Conservation (phyloP, 2,113 vertebrate genomes). For the Periophthalmus modestus region DNA sequence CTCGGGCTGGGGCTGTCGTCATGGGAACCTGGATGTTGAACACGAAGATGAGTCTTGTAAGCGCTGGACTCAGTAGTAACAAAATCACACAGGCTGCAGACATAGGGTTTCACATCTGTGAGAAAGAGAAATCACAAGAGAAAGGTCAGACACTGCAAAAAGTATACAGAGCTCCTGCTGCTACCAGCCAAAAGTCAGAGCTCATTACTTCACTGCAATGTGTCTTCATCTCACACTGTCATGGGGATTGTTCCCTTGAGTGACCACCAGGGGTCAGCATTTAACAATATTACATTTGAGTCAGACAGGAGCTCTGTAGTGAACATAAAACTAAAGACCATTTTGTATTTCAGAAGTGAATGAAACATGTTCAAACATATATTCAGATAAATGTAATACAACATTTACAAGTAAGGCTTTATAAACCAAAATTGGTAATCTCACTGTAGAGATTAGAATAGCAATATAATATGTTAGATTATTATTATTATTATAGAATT, state of each 20-base stretch:
- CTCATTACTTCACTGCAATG: slow-evolving; percentile 13
- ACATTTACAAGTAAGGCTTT: not conserved
- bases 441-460: no score
- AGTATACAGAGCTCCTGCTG: slow-evolving; percentile 2
- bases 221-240: slow-evolving; percentile 4
- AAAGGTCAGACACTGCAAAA: slow-evolving; percentile 24
- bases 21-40: slow-evolving; percentile 54
- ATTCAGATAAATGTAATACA: not conserved
- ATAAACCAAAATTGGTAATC: not conserved
- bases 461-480: no score
- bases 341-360: not conserved
- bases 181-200: slow-evolving; percentile 8
- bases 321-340: not conserved
- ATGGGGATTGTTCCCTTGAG: slow-evolving; percentile 18
- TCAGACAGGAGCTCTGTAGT: not conserved
- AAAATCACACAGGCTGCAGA: slow-evolving; percentile 77
- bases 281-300: slow-evolving; percentile 4
- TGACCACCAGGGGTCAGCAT: slow-evolving; percentile 53
- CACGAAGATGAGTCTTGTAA: slow-evolving; percentile 61
- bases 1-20: slow-evolving; percentile 48
- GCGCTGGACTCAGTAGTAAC: slow-evolving; percentile 63
- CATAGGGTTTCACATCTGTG: slow-evolving; percentile 82
- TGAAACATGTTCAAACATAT: not conserved
- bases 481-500: no score
- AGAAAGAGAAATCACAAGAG: slow-evolving; percentile 32